Conservation (phyloP, 1,140 invertebrate genomes). For the Aphelenchoides besseyi region DNA sequence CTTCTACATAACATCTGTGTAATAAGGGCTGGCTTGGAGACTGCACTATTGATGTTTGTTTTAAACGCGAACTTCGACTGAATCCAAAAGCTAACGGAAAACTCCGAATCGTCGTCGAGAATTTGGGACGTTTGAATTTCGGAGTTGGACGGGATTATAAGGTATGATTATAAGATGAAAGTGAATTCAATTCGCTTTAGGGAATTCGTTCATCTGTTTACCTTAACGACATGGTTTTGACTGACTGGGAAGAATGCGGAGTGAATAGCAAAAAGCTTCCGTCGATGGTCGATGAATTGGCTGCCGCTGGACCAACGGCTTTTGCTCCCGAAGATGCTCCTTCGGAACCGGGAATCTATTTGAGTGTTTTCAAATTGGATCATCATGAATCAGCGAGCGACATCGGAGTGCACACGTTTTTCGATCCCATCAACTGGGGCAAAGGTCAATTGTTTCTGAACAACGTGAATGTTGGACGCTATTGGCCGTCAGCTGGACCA, state of each 20-base stretch:
- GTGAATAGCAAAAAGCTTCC: neutral
- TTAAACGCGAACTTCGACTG: neutral
- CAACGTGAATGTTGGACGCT: conserved; percentile 18
- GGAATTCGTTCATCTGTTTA: neutral
- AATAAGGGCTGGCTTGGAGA: conserved; percentile 8
- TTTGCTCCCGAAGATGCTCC: neutral
- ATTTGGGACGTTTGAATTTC: conserved; percentile 24
- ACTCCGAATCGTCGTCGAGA: conserved; percentile 24
- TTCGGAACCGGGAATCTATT: neutral
- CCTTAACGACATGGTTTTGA: neutral
- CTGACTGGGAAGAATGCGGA: conserved; percentile 10
- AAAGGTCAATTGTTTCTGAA: conserved; percentile 25
- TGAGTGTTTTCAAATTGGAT: neutral
- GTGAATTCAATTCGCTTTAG: conserved; percentile 8
- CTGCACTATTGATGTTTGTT: neutral
- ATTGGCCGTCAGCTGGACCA: conserved; percentile 15
- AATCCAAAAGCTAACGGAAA: neutral
- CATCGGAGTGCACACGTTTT: neutral
- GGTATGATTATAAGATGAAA: neutral
- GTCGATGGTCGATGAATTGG: neutral
- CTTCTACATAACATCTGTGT: neutral
- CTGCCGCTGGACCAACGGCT: neutral
- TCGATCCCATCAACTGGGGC: neutral
- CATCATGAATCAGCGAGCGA: neutral
- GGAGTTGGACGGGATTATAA: neutral